Percentiles rank a stretch among this genome's conserved stretches.
Evolutionary conservation across 2,797 vertebrate species (phyloP).

Genomic region (Clarias fuscus): DNA sequence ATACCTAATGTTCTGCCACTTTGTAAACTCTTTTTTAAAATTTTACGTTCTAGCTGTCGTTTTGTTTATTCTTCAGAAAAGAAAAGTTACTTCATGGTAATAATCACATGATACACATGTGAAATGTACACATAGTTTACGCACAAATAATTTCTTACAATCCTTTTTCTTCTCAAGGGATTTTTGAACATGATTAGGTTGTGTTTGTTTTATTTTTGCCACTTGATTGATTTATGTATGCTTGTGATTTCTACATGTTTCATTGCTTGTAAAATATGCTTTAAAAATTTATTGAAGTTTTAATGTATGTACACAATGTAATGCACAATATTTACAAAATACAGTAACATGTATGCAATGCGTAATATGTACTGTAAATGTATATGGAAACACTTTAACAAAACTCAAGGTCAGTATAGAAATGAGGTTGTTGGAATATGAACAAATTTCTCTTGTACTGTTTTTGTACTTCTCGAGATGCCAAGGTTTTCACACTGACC

Average conservation of each 20-base stretch:
- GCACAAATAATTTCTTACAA: background rate
- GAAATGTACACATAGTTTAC: background rate
- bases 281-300: background rate
- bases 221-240: too few species aligned
- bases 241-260: too few species aligned
- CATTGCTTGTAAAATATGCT: too few species aligned
- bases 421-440: conserved; percentile 5
- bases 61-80: background rate
- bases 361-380: too few species aligned
- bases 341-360: background rate
- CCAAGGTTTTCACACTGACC: conserved; percentile 18
- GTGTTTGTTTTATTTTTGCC: background rate
- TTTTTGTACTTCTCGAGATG: background rate
- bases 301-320: background rate
- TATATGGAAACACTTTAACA: background rate
- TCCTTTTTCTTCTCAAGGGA: background rate
- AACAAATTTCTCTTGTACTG: conserved; percentile 17
- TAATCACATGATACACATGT: background rate
- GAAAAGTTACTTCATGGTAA: background rate
- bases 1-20: background rate
- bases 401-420: conserved; percentile 16
- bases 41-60: background rate
- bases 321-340: background rate
- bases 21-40: background rate
- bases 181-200: background rate